phyloP scores from a whole-genome alignment of 64 coral and sea anemone species.

The Pocillopora verrucosa region DNA sequence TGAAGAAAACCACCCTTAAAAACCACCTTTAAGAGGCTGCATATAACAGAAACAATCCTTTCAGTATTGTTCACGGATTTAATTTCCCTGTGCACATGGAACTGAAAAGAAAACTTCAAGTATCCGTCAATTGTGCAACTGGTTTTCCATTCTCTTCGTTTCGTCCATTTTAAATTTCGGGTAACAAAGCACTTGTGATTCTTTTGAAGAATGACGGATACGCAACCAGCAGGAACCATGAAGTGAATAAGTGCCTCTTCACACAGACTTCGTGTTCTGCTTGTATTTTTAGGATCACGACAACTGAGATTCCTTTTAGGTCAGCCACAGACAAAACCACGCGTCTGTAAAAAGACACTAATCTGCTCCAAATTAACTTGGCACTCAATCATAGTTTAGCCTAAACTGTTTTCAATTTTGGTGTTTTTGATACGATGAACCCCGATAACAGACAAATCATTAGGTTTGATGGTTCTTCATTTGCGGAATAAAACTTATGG shows the following conservation, averaged over 20 bases:
- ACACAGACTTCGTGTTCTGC: background rate
- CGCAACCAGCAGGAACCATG: background rate
- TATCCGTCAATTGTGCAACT: too few species aligned
- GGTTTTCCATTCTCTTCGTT: too few species aligned
- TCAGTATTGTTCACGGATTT: too few species aligned
- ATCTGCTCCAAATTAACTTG: background rate
- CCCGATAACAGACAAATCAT: slow-evolving; percentile 19
- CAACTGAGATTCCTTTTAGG: background rate
- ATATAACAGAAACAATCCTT: too few species aligned
- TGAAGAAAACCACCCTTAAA: background rate
- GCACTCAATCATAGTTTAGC: slow-evolving; percentile 13
- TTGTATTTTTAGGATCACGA: background rate
- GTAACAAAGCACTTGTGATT: too few species aligned
- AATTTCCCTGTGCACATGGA: too few species aligned
- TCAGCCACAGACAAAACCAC: background rate
- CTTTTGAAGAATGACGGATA: too few species aligned
- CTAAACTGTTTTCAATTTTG: slow-evolving; percentile 35
- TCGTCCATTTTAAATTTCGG: too few species aligned
- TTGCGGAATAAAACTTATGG: background rate
- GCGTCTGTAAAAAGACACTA: background rate
- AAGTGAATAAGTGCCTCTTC: background rate
- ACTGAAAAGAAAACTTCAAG: too few species aligned
- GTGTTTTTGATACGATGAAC: slow-evolving; percentile 8
- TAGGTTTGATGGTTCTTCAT: background rate
- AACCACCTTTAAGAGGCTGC: background rate